Percentiles rank a stretch among this genome's conserved stretches.
Conservation (phyloP, 2,113 vertebrate species). For the Nesoenas mayeri region DNA sequence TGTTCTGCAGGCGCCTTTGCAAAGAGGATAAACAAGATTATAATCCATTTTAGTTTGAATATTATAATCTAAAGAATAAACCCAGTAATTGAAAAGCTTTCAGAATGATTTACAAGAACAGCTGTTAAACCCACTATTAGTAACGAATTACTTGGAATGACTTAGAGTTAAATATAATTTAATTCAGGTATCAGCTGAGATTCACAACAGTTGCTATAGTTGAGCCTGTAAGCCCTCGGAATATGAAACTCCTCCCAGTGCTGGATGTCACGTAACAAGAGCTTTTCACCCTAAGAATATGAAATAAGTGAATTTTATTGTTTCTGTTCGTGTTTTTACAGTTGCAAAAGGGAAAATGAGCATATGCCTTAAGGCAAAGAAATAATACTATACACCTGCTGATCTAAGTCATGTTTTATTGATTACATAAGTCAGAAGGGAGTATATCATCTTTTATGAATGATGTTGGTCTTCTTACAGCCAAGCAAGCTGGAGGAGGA, state of each 20-base stretch:
- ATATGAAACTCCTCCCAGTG: neutral
- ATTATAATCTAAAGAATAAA: constrained; percentile 17
- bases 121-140: constrained; percentile 18
- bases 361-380: neutral
- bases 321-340: neutral
- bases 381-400: neutral
- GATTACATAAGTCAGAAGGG: neutral
- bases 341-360: neutral
- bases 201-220: neutral
- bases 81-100: constrained; percentile 19
- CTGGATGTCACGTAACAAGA: neutral
- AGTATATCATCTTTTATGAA: neutral
- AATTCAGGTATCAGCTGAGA: neutral
- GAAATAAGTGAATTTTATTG: neutral
- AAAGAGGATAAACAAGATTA: constrained; percentile 48
- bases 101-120: neutral
- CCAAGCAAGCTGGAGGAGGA: neutral
- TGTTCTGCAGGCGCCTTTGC: constrained; percentile 8
- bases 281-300: neutral
- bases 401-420: neutral
- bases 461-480: neutral
- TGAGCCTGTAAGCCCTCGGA: constrained; percentile 7
- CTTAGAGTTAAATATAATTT: constrained; percentile 3
- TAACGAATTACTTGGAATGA: constrained; percentile 2
- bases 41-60: neutral